Evolutionary conservation across 2,888 invertebrate genomes (phyloP).

Genomic region (Tenodera sinensis): DNA sequence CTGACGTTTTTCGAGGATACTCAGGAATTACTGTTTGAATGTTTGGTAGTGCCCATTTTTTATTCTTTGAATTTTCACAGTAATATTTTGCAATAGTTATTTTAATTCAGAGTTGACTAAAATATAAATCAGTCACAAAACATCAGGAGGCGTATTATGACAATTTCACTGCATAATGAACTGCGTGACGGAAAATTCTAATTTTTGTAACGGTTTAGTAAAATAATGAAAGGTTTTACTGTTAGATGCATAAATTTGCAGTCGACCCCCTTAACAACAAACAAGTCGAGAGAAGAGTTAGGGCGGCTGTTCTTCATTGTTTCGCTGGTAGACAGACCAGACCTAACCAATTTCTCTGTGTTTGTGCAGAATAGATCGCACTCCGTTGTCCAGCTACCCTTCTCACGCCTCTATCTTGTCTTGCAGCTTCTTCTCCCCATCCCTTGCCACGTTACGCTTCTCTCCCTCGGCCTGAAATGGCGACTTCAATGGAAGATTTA

Average conservation of each 20-base stretch:
- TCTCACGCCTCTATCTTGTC: background rate
- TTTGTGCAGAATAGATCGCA: background rate
- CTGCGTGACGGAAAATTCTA: background rate
- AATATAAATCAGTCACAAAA: too few relatives aligned
- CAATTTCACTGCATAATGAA: too few relatives aligned
- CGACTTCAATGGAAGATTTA: constrained; percentile 60
- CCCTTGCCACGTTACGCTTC: background rate
- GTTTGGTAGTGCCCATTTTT: too few relatives aligned
- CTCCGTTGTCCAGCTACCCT: background rate
- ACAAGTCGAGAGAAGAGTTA: background rate
- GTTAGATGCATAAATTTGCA: background rate
- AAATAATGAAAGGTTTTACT: background rate
- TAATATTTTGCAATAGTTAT: too few relatives aligned
- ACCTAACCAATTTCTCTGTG: background rate
- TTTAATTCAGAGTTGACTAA: too few relatives aligned
- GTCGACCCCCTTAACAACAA: background rate
- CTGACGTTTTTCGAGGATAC: too few relatives aligned
- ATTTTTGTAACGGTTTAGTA: background rate
- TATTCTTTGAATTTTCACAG: too few relatives aligned
- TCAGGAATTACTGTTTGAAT: too few relatives aligned
- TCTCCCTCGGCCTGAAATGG: constrained; percentile 46
- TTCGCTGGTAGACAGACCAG: background rate
- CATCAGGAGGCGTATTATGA: too few relatives aligned
- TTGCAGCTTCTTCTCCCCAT: background rate
- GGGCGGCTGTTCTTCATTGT: background rate